Percentiles rank a stretch among this genome's conserved stretches.
These are phyloP conservation scores for Leptosomus discolor DNA, from an alignment of 2,113 vertebrate genomes.

Conservation along the genomic window DNA sequence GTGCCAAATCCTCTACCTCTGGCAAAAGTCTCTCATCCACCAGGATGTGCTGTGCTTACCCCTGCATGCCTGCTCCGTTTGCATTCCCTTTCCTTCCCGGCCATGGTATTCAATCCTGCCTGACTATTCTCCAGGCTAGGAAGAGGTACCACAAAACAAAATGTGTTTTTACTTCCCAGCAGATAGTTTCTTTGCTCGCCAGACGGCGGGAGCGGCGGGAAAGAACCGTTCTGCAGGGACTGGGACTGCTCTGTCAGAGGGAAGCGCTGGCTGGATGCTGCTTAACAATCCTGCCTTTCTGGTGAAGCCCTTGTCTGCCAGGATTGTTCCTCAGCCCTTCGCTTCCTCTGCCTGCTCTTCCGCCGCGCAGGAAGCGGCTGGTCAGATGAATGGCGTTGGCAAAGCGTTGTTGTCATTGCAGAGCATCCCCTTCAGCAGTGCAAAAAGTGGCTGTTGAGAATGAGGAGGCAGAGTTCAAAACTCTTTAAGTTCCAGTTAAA, in stretches of 20 bases:
- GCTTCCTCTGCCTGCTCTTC: background rate
- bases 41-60: background rate
- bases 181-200: background rate
- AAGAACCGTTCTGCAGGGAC: background rate
- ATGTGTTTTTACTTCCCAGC: background rate
- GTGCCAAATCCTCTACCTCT: background rate
- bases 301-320: background rate
- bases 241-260: background rate
- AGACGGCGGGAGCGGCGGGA: background rate
- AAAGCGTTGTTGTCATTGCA: background rate
- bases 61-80: background rate
- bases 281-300: constrained; percentile 1
- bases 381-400: background rate
- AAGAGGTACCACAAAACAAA: background rate
- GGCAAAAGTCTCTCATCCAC: background rate
- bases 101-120: background rate
- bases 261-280: background rate
- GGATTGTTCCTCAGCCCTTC: background rate
- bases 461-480: background rate
- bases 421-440: background rate
- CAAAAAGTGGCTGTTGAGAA: background rate
- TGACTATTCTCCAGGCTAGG: background rate
- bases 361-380: fast-evolving
- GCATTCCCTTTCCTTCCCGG: background rate
- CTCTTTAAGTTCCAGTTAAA: background rate